Evolutionary conservation across 2,113 vertebrate species (phyloP).

Genomic region (Cochlearius cochlearius): DNA sequence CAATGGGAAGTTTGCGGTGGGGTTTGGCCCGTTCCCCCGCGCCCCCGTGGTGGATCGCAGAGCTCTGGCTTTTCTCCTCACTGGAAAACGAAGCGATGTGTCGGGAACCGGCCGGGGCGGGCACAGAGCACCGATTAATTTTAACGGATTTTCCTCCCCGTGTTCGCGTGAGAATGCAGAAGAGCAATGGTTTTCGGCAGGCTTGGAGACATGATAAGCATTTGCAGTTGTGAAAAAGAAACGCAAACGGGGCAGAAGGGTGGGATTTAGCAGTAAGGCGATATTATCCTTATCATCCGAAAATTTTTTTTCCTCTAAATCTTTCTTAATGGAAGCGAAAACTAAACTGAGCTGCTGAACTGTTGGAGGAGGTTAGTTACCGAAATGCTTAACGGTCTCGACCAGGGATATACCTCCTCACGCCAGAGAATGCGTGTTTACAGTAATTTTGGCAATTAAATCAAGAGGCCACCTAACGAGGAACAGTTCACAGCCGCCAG

Average conservation of each 20-base stretch:
- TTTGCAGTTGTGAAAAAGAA: neutral
- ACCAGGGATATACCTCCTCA: neutral
- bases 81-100: neutral
- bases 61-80: neutral
- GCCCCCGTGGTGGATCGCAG: neutral
- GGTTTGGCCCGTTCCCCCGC: neutral
- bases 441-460: neutral
- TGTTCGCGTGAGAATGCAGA: neutral
- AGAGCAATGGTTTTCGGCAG: neutral
- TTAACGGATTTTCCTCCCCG: accelerated
- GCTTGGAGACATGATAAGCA: neutral
- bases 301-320: neutral
- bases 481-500: neutral
- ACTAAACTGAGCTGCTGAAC: neutral
- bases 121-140: neutral
- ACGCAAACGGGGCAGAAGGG: neutral
- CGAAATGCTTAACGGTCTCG: neutral
- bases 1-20: neutral
- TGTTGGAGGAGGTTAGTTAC: neutral
- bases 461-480: neutral
- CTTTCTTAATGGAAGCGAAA: neutral
- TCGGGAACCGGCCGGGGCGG: accelerated
- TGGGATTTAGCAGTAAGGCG: neutral
- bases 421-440: neutral
- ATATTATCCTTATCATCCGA: neutral